A percentile compares a stretch with the other conserved stretches of the same genome.
phyloP scores from a whole-genome alignment of 2,888 invertebrate genomes.

The Cataglyphis albicans region DNA sequence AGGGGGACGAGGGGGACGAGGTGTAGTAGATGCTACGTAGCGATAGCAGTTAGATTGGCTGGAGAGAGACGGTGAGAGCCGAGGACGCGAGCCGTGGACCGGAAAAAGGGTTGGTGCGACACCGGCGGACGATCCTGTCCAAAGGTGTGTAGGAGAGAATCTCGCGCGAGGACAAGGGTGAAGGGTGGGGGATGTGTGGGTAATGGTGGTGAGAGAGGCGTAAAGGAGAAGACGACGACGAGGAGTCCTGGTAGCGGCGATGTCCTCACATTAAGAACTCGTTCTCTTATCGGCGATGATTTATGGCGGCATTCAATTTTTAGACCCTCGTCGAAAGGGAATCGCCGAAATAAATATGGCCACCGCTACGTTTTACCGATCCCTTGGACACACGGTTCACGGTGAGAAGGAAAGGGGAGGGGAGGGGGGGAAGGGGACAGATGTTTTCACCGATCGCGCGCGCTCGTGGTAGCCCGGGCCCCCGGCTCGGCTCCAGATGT shows the following conservation, averaged over 20 bases:
- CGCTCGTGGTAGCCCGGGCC: constrained; percentile 31
- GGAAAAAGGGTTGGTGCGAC: constrained; percentile 73
- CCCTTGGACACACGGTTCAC: constrained; percentile 58
- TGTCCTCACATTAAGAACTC: constrained; percentile 80
- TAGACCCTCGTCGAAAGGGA: constrained; percentile 77
- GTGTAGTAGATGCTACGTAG: constrained; percentile 69
- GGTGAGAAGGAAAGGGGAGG: constrained; percentile 13
- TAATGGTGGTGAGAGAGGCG: constrained; percentile 17
- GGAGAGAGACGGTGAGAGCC: constrained; percentile 35
- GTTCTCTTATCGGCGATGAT: constrained; percentile 80
- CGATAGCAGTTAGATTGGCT: constrained; percentile 60
- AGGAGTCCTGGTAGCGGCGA: constrained; percentile 74
- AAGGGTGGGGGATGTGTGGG: neutral
- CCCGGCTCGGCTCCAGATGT: constrained; percentile 65
- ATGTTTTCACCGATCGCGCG: constrained; percentile 70
- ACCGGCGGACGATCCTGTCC: constrained; percentile 33
- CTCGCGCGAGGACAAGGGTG: constrained; percentile 29
- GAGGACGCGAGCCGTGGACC: constrained; percentile 57
- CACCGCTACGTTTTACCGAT: constrained; percentile 53
- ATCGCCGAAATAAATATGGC: constrained; percentile 75
- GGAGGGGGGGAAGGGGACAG: constrained; percentile 55
- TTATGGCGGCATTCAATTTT: constrained; percentile 78
- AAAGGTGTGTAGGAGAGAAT: constrained; percentile 36
- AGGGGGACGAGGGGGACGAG: constrained; percentile 57
- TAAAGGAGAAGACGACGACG: constrained; percentile 33